Evolutionary conservation across 1,140 invertebrate genomes (phyloP), one percentile per base, ranked within the genome.

Genomic region (Tribolium castaneum): DNA sequence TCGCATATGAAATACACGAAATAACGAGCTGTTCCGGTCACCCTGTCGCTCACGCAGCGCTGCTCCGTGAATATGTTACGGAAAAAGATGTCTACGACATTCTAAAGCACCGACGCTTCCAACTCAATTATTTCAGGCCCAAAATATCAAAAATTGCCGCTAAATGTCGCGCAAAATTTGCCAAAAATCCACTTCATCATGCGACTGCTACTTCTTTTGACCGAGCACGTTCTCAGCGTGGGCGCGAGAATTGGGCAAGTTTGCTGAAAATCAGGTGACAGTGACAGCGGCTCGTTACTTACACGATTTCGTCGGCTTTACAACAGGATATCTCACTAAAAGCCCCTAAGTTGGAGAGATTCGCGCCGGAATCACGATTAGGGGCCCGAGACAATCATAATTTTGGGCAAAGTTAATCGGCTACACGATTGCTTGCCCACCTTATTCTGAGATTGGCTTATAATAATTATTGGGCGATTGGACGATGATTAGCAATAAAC

Each of bases 201-300:
- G 2, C 22, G 5, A 25, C 25, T 30, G 6, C 35, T 39, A 39
- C 6, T 45, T 45, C 39, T 10, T 45, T 9, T 25, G 10, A 9
- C 59, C 9, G 10, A 66, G 59, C 59, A 66, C 59, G 59, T 66
- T 66, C 30, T 16, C 59, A 35, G 59, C 59, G 59, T 66, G 59
- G 59, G 59, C 6, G 59, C 59, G 3, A 35, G 30, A 66, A 66
- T 66, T 66, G 59, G 59, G 59, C 59, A 66, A 66, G 59, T 66
- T 66, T 66, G 59, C 59, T 66, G 30, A 39, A 66, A 66, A 66
- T 66, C 59, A 66, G 59, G 59, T 66, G 59, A 66, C 30, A 39
- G 59, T 66, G 59, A 66, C 59, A 66, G 59, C 7, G 59, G 59
- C 59, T 66, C 59, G 59, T 66, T 66, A 62, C 56, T 62, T 62